Conservation (phyloP, 2,888 invertebrate genomes). For the Cheilosia soror region DNA sequence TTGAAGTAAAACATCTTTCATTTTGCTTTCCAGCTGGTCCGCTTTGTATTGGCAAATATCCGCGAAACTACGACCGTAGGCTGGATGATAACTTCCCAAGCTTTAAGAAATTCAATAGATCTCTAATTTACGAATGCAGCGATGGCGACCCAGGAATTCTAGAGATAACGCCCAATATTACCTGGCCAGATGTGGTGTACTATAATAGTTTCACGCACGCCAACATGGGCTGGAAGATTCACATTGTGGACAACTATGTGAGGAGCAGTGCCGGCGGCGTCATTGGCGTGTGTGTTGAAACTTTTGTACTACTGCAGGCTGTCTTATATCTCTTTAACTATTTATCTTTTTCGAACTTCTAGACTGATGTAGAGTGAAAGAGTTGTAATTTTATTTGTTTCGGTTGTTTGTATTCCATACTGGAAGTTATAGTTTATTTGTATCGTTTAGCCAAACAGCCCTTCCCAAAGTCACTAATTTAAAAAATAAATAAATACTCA, state of each 20-base stretch:
- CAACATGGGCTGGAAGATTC: slow-evolving; percentile 98
- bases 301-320: slow-evolving; percentile 29
- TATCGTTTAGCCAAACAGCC: slow-evolving; percentile 34
- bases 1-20: background rate
- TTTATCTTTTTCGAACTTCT: slow-evolving; percentile 42
- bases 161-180: slow-evolving; percentile 92
- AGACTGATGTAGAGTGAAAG: slow-evolving; percentile 59
- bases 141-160: slow-evolving; percentile 89
- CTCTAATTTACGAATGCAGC: slow-evolving; percentile 89
- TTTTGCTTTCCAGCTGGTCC: slow-evolving; percentile 87
- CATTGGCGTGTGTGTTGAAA: slow-evolving; percentile 20
- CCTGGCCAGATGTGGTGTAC: slow-evolving; percentile 96
- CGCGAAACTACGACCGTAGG: slow-evolving; percentile 88
- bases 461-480: slow-evolving; percentile 59
- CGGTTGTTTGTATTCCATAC: slow-evolving; percentile 59
- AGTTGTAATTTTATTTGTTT: slow-evolving; percentile 38
- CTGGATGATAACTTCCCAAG: slow-evolving; percentile 90
- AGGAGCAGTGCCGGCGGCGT: slow-evolving; percentile 73
- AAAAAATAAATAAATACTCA: slow-evolving; percentile 49
- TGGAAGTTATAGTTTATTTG: slow-evolving; percentile 3
- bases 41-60: slow-evolving; percentile 89
- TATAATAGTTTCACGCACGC: slow-evolving; percentile 96
- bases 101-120: slow-evolving; percentile 93
- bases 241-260: slow-evolving; percentile 90
- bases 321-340: slow-evolving; percentile 27